Evolutionary conservation across 2,888 invertebrate genomes (phyloP).

Genomic region (Blomia tropicalis): DNA sequence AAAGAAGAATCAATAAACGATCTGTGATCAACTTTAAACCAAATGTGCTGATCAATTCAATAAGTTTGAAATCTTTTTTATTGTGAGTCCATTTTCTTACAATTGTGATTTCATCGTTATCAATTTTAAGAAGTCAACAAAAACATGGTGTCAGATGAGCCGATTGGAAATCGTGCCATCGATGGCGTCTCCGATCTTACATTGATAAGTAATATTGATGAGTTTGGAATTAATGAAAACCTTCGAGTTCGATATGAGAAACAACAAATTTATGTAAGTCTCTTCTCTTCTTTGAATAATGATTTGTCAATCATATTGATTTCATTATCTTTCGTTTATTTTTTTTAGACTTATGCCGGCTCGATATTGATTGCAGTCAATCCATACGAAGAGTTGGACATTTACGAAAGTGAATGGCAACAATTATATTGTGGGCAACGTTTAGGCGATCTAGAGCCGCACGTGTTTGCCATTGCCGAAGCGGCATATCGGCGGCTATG

Average conservation of each 20-base stretch:
- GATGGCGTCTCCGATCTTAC: slow-evolving; percentile 81
- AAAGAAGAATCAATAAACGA: no score
- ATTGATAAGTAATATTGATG: slow-evolving; percentile 71
- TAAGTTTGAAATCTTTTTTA: no score
- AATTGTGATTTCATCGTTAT: no score
- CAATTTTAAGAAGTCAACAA: no score
- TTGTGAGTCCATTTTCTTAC: slow-evolving; percentile 1
- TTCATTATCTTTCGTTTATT: background rate
- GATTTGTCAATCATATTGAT: background rate
- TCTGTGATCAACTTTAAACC: no score
- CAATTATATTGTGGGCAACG: slow-evolving; percentile 53
- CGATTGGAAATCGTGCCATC: slow-evolving; percentile 37
- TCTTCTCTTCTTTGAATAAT: no score
- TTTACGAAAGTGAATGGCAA: slow-evolving; percentile 52
- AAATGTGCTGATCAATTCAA: no score
- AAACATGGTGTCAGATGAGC: slow-evolving; percentile 7
- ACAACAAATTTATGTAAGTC: slow-evolving; percentile 66
- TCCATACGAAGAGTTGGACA: slow-evolving; percentile 77
- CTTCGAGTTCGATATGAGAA: slow-evolving; percentile 60
- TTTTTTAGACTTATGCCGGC: slow-evolving; percentile 73
- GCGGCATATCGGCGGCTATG: slow-evolving; percentile 64
- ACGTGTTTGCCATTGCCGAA: slow-evolving; percentile 77
- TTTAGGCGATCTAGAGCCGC: slow-evolving; percentile 62
- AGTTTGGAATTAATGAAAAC: slow-evolving; percentile 71
- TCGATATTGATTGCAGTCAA: slow-evolving; percentile 82